These are phyloP conservation scores for Calephelis perditalis DNA, from an alignment of 2,888 invertebrate species.

Conservation along the genomic window DNA sequence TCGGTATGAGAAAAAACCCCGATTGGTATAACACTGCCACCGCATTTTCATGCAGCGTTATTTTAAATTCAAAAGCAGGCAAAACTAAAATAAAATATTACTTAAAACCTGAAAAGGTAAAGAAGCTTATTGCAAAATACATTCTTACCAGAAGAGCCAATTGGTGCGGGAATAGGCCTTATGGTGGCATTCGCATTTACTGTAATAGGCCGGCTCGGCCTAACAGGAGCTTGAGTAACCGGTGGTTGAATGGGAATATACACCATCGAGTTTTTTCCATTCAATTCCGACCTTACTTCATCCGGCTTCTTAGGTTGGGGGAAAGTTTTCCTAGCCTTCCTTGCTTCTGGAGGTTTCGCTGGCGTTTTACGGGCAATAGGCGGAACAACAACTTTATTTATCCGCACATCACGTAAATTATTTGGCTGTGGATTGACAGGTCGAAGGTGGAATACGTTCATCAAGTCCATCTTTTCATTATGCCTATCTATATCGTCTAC, in stretches of 20 bases:
- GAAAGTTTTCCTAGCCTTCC: slow-evolving; percentile 60
- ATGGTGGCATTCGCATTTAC: slow-evolving; percentile 26
- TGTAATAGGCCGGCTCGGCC: slow-evolving; percentile 33
- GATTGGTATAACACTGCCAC: too few species aligned
- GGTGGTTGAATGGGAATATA: slow-evolving; percentile 71
- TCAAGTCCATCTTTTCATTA: slow-evolving; percentile 57
- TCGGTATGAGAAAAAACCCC: too few species aligned
- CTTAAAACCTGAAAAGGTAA: too few species aligned
- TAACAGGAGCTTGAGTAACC: slow-evolving; percentile 51
- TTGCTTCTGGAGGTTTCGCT: slow-evolving; percentile 40
- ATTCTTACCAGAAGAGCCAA: slow-evolving; percentile 24
- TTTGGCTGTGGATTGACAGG: slow-evolving; percentile 45
- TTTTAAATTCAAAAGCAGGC: too few species aligned
- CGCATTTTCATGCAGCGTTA: too few species aligned
- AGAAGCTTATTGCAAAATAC: too few species aligned
- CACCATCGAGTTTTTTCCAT: slow-evolving; percentile 69
- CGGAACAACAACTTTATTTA: slow-evolving; percentile 52
- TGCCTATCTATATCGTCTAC: slow-evolving; percentile 56
- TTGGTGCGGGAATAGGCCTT: slow-evolving; percentile 29
- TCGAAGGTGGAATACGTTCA: slow-evolving; percentile 56
- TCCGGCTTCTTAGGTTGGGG: slow-evolving; percentile 57
- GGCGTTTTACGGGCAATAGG: slow-evolving; percentile 37
- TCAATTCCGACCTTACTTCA: slow-evolving; percentile 56
- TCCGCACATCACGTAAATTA: slow-evolving; percentile 55
- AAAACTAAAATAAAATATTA: too few species aligned